These are phyloP conservation scores for Achroia grisella DNA, from an alignment of 1,140 invertebrate genomes.

Conservation along the genomic window DNA sequence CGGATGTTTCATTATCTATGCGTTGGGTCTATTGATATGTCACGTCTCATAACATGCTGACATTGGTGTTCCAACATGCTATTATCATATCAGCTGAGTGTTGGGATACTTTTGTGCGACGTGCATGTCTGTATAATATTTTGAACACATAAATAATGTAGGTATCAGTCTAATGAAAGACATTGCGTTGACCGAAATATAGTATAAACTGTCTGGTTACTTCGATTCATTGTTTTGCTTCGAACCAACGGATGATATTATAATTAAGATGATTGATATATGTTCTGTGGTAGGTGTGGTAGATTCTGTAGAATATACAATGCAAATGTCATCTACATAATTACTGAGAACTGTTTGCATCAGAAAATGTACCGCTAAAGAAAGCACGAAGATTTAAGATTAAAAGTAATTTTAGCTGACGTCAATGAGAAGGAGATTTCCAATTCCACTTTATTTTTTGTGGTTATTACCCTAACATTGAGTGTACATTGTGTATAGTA, in stretches of 20 bases:
- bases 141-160: conserved; percentile 7
- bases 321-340: too few species aligned
- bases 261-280: conserved; percentile 1
- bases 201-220: conserved; percentile 21
- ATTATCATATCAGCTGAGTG: conserved; percentile 27
- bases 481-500: too few species aligned
- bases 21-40: conserved; percentile 43
- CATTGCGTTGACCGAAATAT: conserved; percentile 20
- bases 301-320: too few species aligned
- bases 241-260: conserved; percentile 6
- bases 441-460: too few species aligned
- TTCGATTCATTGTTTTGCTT: conserved; percentile 29
- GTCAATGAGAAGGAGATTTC: too few species aligned
- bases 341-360: too few species aligned
- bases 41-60: conserved; percentile 38
- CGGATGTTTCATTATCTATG: conserved; percentile 24
- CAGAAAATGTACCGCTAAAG: too few species aligned
- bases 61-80: conserved; percentile 33
- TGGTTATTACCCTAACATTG: too few species aligned
- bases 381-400: too few species aligned
- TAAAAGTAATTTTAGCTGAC: too few species aligned
- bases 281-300: too few species aligned
- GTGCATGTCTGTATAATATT: conserved; percentile 2
- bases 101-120: conserved; percentile 19
- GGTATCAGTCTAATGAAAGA: conserved; percentile 4